Base-by-base conservation (phyloP, 2,797 vertebrate species). In the Chelon auratus region DNA sequence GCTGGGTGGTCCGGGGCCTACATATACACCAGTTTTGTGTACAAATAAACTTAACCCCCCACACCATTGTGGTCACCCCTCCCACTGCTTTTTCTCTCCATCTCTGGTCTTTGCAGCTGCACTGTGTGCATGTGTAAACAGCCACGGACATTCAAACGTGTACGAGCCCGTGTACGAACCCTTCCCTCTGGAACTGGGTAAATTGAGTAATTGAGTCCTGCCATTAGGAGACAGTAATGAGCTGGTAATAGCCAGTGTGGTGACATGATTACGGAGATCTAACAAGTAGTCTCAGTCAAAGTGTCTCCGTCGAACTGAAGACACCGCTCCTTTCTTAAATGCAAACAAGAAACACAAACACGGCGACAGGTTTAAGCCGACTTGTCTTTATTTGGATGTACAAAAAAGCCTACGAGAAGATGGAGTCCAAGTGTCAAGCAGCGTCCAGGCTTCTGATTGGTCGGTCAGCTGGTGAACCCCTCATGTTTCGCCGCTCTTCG, bases 31-130 rank as follows among this genome's bases (percentile, higher is more conserved):
- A 91, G 92, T 92, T 93, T 92, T 95, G 94, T 94, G 92, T 94
- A 95, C 93, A 95, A 95, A 95, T 95, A 95, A 95, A 95, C 92
- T 87, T 91, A 94, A 91, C 90, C 91, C 93, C 88, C 51, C 86
- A 77, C 30, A 30, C 85, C 86, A 92, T 93, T 93, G 91, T 92
- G 90, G 90, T 91, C 83, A 76, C 75, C 87, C 82, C 91, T 87
- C 90, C 90, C 87, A 88, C 87, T 77, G 62, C 77, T 83, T 87
- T 75, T 72, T 70, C 83, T 73, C 79, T 52, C 75, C 77, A 63
- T 87, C 81, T 87, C 83, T 88, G 80, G 61, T 82, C 78, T 69
- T 82, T 75, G 78, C 89, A 87, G 89, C 90, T 89, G 92, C 87
- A 85, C 80, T 70, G 84, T n/a, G 84, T 81, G 86, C 84, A 69